These are phyloP conservation scores for Drosophila novamexicana DNA, from an alignment of 1,140 invertebrate species.

Conservation along the genomic window DNA sequence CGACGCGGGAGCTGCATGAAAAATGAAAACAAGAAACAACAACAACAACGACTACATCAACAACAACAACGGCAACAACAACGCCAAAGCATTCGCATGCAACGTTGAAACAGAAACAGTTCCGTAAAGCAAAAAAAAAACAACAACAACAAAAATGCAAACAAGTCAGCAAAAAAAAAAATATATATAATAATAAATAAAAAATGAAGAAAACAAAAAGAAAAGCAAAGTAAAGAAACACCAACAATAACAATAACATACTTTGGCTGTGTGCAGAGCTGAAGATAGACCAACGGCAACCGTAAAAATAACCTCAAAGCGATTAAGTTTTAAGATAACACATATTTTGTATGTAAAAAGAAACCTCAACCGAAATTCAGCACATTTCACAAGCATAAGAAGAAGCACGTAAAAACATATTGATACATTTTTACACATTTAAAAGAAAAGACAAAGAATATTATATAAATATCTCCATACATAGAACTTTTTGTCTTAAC, in stretches of 20 bases:
- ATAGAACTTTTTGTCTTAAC: too few relatives aligned
- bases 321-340: slow-evolving; percentile 67
- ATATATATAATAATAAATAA: slow-evolving; percentile 22
- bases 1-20: slow-evolving; percentile 65
- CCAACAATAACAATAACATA: slow-evolving; percentile 35
- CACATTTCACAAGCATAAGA: slow-evolving; percentile 4
- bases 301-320: slow-evolving; percentile 63
- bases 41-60: slow-evolving; percentile 42
- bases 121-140: slow-evolving; percentile 60
- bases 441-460: too few relatives aligned
- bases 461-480: too few relatives aligned
- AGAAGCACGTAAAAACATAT: slow-evolving; percentile 4
- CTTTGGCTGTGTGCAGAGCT: slow-evolving; percentile 18
- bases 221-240: slow-evolving; percentile 30
- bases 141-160: slow-evolving; percentile 60
- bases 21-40: slow-evolving; percentile 71
- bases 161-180: slow-evolving; percentile 39
- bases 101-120: slow-evolving; percentile 70
- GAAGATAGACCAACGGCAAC: slow-evolving; percentile 43
- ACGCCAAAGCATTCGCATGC: slow-evolving; percentile 55
- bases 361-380: slow-evolving; percentile 34
- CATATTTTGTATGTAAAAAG: slow-evolving; percentile 33
- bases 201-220: slow-evolving; percentile 34
- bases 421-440: slow-evolving; percentile 4
- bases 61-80: slow-evolving; percentile 22